phyloP scores from a whole-genome alignment of 2,113 vertebrate species.

The Prietella phreatophila region DNA sequence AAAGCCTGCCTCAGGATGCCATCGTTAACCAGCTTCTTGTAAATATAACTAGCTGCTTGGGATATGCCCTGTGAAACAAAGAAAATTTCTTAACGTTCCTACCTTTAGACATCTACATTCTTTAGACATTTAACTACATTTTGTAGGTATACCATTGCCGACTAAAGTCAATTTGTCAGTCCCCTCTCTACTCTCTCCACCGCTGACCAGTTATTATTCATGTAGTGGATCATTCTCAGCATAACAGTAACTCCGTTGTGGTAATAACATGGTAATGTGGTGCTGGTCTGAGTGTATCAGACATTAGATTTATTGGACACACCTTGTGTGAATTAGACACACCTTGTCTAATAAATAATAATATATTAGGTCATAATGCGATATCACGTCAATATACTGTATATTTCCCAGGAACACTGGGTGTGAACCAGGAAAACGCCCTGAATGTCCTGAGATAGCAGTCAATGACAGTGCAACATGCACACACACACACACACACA shows the following conservation, averaged over 20 bases:
- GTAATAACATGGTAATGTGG: not conserved
- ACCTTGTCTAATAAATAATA: too few relatives aligned
- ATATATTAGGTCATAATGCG: not conserved
- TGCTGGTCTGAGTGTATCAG: not conserved
- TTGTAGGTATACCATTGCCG: not conserved
- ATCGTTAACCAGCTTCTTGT: conserved; percentile 83
- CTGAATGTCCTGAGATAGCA: not conserved
- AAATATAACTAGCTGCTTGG: conserved; percentile 88
- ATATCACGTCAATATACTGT: not conserved
- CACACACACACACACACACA: not conserved
- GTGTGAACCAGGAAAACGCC: not conserved
- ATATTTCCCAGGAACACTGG: not conserved
- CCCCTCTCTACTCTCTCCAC: not conserved
- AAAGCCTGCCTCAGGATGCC: conserved; percentile 95
- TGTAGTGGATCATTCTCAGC: not conserved
- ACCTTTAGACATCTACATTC: not conserved
- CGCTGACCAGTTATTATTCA: not conserved
- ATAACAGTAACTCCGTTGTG: not conserved
- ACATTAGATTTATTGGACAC: not conserved
- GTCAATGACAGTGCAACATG: not conserved
- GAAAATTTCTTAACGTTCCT: not conserved
- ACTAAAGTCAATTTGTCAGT: not conserved
- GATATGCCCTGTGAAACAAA: conserved; percentile 81
- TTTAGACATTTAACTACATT: not conserved
- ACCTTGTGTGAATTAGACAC: not conserved